A percentile compares a stretch with the other conserved stretches of the same genome.
Evolutionary conservation across 2,797 vertebrate species (phyloP).

Genomic region (Sebastes glaucus): DNA sequence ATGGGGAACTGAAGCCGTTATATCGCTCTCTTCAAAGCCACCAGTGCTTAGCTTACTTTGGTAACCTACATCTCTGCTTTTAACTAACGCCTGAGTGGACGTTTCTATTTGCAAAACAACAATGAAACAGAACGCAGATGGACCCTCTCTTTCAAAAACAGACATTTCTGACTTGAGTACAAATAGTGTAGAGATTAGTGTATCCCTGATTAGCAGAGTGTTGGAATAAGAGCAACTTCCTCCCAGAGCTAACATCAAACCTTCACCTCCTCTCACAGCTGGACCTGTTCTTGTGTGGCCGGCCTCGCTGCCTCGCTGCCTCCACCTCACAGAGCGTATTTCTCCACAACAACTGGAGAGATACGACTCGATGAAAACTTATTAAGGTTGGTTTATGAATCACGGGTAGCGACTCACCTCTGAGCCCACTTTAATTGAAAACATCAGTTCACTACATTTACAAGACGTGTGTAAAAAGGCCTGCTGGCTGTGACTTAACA

Average conservation of each 20-base stretch:
- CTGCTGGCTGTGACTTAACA: constrained; percentile 44
- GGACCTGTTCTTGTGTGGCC: constrained; percentile 72
- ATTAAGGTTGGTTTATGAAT: constrained; percentile 78
- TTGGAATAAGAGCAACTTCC: constrained; percentile 26
- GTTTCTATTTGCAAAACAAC: too few species aligned
- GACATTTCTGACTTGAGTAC: too few species aligned
- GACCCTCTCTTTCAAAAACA: too few species aligned
- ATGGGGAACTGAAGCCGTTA: too few species aligned
- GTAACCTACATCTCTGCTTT: too few species aligned
- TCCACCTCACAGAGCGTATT: constrained; percentile 75
- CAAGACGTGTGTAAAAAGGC: constrained; percentile 81
- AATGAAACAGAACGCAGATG: too few species aligned
- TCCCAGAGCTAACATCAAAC: constrained; percentile 61
- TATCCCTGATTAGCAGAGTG: background rate
- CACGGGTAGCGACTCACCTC: constrained; percentile 62
- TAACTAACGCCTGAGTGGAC: too few species aligned
- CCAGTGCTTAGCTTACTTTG: too few species aligned
- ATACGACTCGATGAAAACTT: constrained; percentile 81
- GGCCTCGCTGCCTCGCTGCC: constrained; percentile 72
- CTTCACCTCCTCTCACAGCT: constrained; percentile 64
- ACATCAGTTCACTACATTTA: constrained; percentile 86
- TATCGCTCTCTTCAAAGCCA: too few species aligned
- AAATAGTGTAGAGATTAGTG: background rate
- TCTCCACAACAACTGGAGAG: constrained; percentile 75
- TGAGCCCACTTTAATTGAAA: constrained; percentile 80